These are phyloP conservation scores for Malachius bipustulatus DNA, from an alignment of 2,888 invertebrate species.

Conservation along the genomic window DNA sequence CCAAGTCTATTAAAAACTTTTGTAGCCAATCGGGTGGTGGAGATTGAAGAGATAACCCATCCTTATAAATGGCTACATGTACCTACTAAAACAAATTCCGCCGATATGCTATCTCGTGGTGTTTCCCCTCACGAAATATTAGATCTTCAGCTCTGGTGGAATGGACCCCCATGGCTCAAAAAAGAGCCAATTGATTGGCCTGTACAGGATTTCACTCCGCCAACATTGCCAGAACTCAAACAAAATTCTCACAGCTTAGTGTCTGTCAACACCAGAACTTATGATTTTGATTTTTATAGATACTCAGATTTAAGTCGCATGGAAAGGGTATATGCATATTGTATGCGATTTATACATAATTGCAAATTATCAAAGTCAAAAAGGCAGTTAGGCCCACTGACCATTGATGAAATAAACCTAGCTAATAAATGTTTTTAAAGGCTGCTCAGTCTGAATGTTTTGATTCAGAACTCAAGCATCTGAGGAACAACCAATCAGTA, in stretches of 20 bases:
- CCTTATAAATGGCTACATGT: neutral
- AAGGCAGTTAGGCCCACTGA: neutral
- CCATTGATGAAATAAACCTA: constrained; percentile 5
- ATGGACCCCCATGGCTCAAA: neutral
- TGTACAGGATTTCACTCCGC: too few species aligned
- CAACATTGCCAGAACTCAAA: too few species aligned
- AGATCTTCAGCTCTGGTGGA: neutral
- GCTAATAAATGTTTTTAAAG: neutral
- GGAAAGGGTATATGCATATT: neutral
- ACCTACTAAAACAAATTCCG: neutral
- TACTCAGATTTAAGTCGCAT: neutral
- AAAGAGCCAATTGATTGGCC: constrained; percentile 12
- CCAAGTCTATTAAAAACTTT: neutral
- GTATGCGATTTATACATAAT: constrained; percentile 6
- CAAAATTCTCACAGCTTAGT: too few species aligned
- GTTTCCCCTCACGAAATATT: neutral
- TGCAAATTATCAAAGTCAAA: neutral
- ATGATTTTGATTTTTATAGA: too few species aligned
- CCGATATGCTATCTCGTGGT: neutral
- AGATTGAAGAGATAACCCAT: neutral
- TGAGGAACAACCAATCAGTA: too few species aligned
- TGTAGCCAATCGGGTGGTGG: neutral
- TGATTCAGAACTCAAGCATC: neutral
- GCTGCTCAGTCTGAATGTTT: constrained; percentile 4
- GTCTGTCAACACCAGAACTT: too few species aligned